These are phyloP conservation scores for Myotis planiceps DNA, from an alignment of 2,797 vertebrate species.

Conservation along the genomic window DNA sequence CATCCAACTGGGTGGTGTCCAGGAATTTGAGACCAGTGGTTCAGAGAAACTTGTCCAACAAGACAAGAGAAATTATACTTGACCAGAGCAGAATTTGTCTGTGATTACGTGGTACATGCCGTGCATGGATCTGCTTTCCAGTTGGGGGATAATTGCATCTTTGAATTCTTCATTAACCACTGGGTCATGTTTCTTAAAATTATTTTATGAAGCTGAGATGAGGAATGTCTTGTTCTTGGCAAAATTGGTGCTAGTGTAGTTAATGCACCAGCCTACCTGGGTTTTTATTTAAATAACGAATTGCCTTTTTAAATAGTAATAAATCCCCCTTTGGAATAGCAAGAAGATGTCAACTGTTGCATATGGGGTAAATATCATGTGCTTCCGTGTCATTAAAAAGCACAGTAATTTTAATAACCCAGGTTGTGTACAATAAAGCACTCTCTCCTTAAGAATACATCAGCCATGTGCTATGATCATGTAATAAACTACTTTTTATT, in stretches of 20 bases:
- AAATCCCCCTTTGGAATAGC: background rate
- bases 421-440: background rate
- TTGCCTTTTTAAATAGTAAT: conserved; percentile 31
- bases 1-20: background rate
- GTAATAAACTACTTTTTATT: conserved; percentile 14
- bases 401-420: background rate
- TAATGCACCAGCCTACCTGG: background rate
- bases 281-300: conserved; percentile 43
- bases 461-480: background rate
- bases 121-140: background rate
- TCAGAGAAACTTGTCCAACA: background rate
- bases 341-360: background rate
- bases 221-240: conserved; percentile 11
- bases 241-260: background rate
- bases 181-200: background rate
- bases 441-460: background rate
- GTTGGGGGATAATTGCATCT: background rate
- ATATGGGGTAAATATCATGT: background rate
- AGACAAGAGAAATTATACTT: background rate
- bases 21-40: background rate
- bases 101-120: background rate
- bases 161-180: conserved; percentile 35
- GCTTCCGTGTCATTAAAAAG: background rate
- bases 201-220: background rate
- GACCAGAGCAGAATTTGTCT: background rate